Evolutionary conservation across 1,140 invertebrate species (phyloP).

Genomic region (Papilio polyxenes): DNA sequence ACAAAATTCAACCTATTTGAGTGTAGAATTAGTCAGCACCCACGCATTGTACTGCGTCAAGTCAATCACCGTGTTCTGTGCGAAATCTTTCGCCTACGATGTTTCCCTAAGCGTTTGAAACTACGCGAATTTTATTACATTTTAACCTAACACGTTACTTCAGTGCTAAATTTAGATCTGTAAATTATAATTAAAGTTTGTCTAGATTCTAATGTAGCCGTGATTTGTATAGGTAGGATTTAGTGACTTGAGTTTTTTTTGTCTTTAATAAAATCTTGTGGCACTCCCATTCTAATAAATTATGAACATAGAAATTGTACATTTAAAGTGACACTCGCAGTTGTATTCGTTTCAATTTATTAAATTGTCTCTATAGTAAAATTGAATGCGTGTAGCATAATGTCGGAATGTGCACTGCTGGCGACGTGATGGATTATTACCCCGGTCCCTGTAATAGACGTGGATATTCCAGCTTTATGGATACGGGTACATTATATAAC

Average conservation of each 20-base stretch:
- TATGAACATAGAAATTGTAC: not conserved
- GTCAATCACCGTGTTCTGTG: not conserved
- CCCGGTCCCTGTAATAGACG: conserved; percentile 20
- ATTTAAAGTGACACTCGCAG: not conserved
- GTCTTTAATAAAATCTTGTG: no score
- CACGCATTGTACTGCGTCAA: not conserved
- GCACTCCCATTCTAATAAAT: not conserved
- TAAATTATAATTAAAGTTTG: not conserved
- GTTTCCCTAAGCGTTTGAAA: not conserved
- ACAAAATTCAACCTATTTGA: not conserved
- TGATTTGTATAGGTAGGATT: not conserved
- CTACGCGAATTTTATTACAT: conserved; percentile 10
- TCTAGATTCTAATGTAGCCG: not conserved
- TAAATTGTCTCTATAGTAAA: conserved; percentile 5
- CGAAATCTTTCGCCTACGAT: not conserved
- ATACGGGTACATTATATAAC: conserved; percentile 22
- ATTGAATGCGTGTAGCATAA: conserved; percentile 4
- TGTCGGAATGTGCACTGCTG: not conserved
- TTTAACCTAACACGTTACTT: not conserved
- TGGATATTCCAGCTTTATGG: conserved; percentile 17
- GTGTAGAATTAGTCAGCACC: not conserved
- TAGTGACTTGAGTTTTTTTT: not conserved
- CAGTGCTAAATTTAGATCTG: not conserved
- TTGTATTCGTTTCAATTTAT: not conserved
- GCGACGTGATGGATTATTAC: conserved; percentile 7